phyloP scores from a whole-genome alignment of 1,140 invertebrate genomes.

The Stratiolaelaps scimitus region DNA sequence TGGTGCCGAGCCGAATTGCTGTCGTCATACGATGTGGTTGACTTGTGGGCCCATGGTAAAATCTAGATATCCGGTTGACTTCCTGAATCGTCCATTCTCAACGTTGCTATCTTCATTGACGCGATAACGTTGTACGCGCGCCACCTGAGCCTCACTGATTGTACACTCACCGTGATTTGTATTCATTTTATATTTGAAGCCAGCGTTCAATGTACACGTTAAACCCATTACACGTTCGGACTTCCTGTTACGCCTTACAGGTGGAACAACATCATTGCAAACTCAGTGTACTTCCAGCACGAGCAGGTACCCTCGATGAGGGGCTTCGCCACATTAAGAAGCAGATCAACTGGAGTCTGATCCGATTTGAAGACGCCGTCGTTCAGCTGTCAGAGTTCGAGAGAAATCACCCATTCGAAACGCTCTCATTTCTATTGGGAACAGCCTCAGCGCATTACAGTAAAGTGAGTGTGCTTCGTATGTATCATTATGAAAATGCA shows the following conservation, averaged over 20 bases:
- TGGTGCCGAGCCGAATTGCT: no score
- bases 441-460: conserved; percentile 39
- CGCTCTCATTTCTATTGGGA: conserved; percentile 37
- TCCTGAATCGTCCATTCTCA: no score
- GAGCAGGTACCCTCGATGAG: conserved; percentile 52
- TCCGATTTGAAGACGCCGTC: conserved; percentile 89
- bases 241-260: neutral
- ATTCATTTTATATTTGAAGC: no score
- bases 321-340: conserved; percentile 67
- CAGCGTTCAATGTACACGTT: neutral
- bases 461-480: conserved; percentile 32
- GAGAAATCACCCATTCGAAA: conserved; percentile 40
- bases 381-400: conserved; percentile 56
- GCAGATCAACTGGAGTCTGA: conserved; percentile 68
- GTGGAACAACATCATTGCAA: conserved; percentile 40
- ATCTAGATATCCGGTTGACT: no score
- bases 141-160: no score
- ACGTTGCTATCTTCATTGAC: no score
- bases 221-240: conserved; percentile 30
- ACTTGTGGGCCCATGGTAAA: no score
- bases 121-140: no score
- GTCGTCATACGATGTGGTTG: no score
- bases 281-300: conserved; percentile 70
- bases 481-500: no score
- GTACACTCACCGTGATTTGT: no score